Base-by-base conservation (phyloP, 37 sponge, comb jelly and placozoan genomes). In the Ephydatia muelleri region DNA sequence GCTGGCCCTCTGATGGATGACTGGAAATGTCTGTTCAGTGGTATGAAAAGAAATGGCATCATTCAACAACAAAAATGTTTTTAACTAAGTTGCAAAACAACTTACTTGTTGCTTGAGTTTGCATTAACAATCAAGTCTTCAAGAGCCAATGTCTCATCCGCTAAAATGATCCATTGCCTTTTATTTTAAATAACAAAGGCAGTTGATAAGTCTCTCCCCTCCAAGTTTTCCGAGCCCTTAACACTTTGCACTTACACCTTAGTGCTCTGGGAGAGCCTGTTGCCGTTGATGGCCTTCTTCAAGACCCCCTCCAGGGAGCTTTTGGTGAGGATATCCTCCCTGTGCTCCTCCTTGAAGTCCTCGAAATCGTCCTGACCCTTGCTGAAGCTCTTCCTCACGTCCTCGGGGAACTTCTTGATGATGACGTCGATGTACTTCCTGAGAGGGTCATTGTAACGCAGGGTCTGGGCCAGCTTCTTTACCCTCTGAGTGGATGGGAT, bases 331-430 rank as follows among this genome's bases (percentile, higher is more conserved):
- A 69, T 22, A 27, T 95, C 93, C 28, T 72, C 73, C 6, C 49
- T 26, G 5, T 39, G 66, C 32, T 72, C 76, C 6, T 26, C 69
- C 76, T 36, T 67, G 79, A 84, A 94, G 80, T 94, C 97, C 76
- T 96, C 92, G 67, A 82, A 96, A 68, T 94, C 94, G 65, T 96
- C 94, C 33, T 84, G 85, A 29, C 92, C 92, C 5, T 72, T 76
- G 74, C 70, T 88, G 49, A 91, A 91, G 71, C 87, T 86, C 30
- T 80, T 64, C 67, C 67, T 85, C 76, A 85, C 36, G 8, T 90
- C 90, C 30, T 86, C 79, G 12, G 97, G 94, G 75, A 94, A 92
- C 82, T 91, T 94, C 78, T 91, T 92, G 40, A 93, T 85, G 37
- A 96, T 89, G 66, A 83, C 38, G 79, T 93, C 85, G 14, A 94